These are phyloP conservation scores for Hydrochoerus hydrochaeris DNA, from an alignment of 2,113 vertebrate genomes.

Conservation along the genomic window DNA sequence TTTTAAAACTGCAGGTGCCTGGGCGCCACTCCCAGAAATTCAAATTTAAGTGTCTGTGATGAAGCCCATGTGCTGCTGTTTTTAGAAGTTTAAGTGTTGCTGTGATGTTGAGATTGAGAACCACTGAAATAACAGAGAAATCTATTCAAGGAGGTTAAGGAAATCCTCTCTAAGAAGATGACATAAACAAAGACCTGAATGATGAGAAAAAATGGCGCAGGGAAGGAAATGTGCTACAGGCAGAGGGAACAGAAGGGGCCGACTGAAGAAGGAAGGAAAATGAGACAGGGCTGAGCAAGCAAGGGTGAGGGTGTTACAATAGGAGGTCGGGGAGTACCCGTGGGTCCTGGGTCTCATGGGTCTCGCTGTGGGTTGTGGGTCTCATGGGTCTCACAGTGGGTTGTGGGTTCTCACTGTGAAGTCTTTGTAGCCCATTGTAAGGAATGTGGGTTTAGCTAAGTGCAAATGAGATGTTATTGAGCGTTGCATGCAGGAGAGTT, in stretches of 20 bases:
- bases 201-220: not conserved
- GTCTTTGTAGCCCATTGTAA: not conserved
- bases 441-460: conserved; percentile 20
- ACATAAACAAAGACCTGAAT: not conserved
- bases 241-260: not conserved
- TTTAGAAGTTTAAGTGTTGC: conserved; percentile 46
- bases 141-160: not conserved
- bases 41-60: not conserved
- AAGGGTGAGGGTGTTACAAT: not conserved
- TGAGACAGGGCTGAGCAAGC: not conserved
- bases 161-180: not conserved
- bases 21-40: not conserved
- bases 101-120: conserved; percentile 27
- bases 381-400: no score
- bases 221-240: not conserved
- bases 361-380: no score
- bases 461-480: not conserved
- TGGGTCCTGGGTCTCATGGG: not conserved
- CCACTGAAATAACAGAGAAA: not conserved
- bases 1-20: conserved; percentile 33
- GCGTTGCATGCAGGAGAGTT: not conserved
- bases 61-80: not conserved
- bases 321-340: not conserved
- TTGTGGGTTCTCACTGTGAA: not conserved
- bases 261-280: not conserved